phyloP scores from a whole-genome alignment of 2,113 vertebrate genomes.

The Malurus melanocephalus region DNA sequence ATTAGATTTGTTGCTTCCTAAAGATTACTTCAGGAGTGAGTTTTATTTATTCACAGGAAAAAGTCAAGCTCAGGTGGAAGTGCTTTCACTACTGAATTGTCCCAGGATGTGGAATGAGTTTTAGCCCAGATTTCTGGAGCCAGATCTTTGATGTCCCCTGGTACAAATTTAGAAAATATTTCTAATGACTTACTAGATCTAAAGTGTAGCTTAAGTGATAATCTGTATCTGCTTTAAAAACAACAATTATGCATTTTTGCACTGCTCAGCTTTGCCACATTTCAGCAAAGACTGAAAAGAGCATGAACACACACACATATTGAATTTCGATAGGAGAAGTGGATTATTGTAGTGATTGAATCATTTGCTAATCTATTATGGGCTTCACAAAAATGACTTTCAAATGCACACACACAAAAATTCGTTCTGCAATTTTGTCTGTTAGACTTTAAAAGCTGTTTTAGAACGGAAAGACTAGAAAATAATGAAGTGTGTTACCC shows the following conservation, averaged over 20 bases:
- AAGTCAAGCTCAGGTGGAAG: neutral
- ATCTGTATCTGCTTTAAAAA: neutral
- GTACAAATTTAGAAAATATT: neutral
- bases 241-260: neutral
- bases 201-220: neutral
- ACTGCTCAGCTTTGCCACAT: neutral
- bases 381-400: neutral
- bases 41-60: neutral
- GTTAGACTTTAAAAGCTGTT: neutral
- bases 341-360: neutral
- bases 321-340: neutral
- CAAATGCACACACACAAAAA: fast-evolving
- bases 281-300: neutral
- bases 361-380: neutral
- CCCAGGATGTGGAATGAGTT: neutral
- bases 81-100: neutral
- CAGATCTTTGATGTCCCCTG: neutral
- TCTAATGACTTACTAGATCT: neutral
- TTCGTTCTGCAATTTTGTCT: neutral
- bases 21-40: neutral
- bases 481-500: neutral
- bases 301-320: neutral
- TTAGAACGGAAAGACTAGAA: neutral
- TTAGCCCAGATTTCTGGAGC: neutral
- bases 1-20: neutral